Base-by-base conservation (phyloP, 1,140 invertebrate genomes). In the Meloidogyne exigua region DNA sequence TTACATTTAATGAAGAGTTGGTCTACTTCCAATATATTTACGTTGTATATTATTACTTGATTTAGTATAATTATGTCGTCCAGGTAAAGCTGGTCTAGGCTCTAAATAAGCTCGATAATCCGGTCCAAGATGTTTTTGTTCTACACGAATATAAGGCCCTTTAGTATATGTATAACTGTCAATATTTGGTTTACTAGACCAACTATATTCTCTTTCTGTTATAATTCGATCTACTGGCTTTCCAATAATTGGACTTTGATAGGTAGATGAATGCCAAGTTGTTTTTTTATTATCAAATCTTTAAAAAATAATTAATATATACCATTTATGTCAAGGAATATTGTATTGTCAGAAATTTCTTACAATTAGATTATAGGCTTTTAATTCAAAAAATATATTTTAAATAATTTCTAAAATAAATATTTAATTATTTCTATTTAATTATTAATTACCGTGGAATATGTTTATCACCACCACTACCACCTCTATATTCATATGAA, bases 91-190 rank as follows among this genome's bases (percentile, higher is more conserved):
- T 68, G 66, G 66, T 36, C 66, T 18, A 9, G 66, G 66, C 66
- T 68, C 28, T 21, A 68, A 42, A 68, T 68, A 42, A 18, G 66
- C 66, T 32, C 66, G 66, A n/a, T 68, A 68, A 42, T 68, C 66
- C 9, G 66, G 66, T 9, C 66, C 66, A 5, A 5, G 21, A 32
- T 68, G 66, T 32, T 68, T 68, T 32, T 32, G 28, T 42, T 68
- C 66, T 42, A 68, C 21, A 1, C 66, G 66, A 42, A 68, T 68
- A 42, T 68, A 68, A 18, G 66, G 66, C 1, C 66, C 66, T 42
- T 68, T 68, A 36, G 66, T 68, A 21, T 18, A 36, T 5, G 28
- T 68, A 42, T 68, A 68, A n/a, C 66, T 68, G 10, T 68, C 28
- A 9, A 68, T 42, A 23, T 5, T n/a, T 57, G 49, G 49, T 57